Conservation (phyloP, 2,888 invertebrate species). For the Leptogaster cylindrica region DNA sequence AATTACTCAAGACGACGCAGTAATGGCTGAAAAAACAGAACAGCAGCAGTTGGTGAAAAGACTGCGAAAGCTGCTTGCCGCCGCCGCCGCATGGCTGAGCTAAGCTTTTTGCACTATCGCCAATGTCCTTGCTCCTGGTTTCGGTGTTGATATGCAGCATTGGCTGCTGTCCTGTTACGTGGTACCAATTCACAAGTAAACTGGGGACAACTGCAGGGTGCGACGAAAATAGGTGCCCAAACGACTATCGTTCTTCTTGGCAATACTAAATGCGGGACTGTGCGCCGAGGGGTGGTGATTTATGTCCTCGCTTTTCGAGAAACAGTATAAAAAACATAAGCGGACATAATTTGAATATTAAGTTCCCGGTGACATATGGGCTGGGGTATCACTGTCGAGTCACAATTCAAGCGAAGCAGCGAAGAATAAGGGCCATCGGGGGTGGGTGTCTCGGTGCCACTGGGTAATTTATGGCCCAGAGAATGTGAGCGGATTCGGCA, state of each 20-base stretch:
- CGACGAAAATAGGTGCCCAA: slow-evolving; percentile 9
- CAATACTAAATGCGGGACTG: background rate
- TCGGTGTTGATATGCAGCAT: slow-evolving; percentile 32
- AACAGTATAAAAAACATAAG: slow-evolving; percentile 44
- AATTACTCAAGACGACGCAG: slow-evolving; percentile 33
- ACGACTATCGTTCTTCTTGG: slow-evolving; percentile 9
- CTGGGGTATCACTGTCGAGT: slow-evolving; percentile 28
- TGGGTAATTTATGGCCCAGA: slow-evolving; percentile 12
- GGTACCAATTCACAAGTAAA: slow-evolving; percentile 30
- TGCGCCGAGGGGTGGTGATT: slow-evolving; percentile 40
- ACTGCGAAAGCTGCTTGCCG: slow-evolving; percentile 7
- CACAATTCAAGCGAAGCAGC: background rate
- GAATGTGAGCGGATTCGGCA: slow-evolving; percentile 28
- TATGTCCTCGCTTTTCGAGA: slow-evolving; percentile 37
- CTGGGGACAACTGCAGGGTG: background rate
- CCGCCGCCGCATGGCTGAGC: background rate
- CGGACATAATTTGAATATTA: slow-evolving; percentile 49
- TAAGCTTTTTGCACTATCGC: background rate
- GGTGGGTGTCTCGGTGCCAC: background rate
- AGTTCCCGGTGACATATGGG: slow-evolving; percentile 48
- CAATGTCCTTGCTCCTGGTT: slow-evolving; percentile 15
- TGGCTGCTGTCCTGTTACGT: slow-evolving; percentile 32
- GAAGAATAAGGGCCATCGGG: background rate
- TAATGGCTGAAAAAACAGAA: slow-evolving; percentile 2
- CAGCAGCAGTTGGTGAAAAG: background rate